These are phyloP conservation scores for Latrodectus hesperus DNA, from an alignment of 2,888 invertebrate genomes.

Conservation along the genomic window DNA sequence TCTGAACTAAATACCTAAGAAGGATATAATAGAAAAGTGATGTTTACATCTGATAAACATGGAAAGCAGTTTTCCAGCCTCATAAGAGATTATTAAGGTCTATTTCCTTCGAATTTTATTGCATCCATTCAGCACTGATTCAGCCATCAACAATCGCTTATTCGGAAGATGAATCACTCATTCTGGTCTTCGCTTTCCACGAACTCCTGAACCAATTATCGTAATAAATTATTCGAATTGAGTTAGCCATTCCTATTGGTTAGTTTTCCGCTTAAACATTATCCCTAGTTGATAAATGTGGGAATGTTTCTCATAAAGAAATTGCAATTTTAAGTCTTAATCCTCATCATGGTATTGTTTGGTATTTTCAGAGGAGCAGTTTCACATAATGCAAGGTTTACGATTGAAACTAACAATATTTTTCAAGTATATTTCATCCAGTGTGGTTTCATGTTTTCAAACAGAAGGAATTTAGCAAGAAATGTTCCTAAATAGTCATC, in stretches of 20 bases:
- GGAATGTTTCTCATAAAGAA: constrained; percentile 7
- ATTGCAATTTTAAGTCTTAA: neutral
- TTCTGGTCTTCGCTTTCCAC: constrained; percentile 48
- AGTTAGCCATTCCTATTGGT: constrained; percentile 50
- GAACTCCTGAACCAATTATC: constrained; percentile 62
- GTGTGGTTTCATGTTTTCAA: no score
- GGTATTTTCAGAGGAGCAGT: no score
- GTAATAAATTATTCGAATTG: constrained; percentile 60
- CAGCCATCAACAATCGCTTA: constrained; percentile 47
- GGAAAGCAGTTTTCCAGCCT: constrained; percentile 45
- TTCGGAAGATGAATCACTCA: constrained; percentile 54
- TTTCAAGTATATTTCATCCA: no score
- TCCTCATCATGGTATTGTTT: no score
- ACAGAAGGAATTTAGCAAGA: no score
- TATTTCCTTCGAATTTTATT: constrained; percentile 49
- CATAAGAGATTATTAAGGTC: constrained; percentile 57
- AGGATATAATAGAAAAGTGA: constrained; percentile 39
- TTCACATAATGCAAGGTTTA: no score
- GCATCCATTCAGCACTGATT: constrained; percentile 34
- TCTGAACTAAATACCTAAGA: neutral
- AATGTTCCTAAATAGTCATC: no score
- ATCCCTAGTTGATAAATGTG: neutral
- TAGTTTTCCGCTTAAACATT: constrained; percentile 45
- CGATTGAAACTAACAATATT: no score
- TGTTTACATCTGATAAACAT: constrained; percentile 4